These are phyloP conservation scores for Ispidina lecontei DNA, from an alignment of 2,797 vertebrate genomes.

Conservation along the genomic window DNA sequence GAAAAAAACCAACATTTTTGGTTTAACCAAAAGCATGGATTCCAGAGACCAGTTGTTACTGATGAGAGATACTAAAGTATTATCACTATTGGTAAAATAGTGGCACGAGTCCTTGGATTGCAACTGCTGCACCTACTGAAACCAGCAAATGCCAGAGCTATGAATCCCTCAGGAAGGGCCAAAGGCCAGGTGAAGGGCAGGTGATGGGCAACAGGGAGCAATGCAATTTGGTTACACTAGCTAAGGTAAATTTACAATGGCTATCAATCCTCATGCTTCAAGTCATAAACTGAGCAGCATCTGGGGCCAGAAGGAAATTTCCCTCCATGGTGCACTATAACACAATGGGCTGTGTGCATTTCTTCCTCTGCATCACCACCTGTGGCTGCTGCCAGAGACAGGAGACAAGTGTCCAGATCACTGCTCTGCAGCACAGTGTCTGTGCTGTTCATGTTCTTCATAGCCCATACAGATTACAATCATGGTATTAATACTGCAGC, in stretches of 20 bases:
- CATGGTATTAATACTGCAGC: constrained; percentile 71
- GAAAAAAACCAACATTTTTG: neutral
- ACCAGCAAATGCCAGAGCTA: neutral
- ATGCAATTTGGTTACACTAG: constrained; percentile 62
- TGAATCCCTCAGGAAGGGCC: neutral
- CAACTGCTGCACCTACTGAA: neutral
- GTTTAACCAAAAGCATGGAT: neutral
- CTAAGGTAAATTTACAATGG: constrained; percentile 63
- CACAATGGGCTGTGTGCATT: constrained; percentile 17
- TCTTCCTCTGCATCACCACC: constrained; percentile 60
- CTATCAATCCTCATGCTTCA: constrained; percentile 65
- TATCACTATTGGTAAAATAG: neutral
- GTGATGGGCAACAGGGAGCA: constrained; percentile 53
- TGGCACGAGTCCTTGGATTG: neutral
- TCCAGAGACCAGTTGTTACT: neutral
- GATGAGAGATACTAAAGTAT: neutral
- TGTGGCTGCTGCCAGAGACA: constrained; percentile 50
- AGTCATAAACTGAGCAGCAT: constrained; percentile 63
- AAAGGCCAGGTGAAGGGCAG: constrained; percentile 61
- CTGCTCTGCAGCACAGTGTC: constrained; percentile 43
- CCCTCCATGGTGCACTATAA: constrained; percentile 51
- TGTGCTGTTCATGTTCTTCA: constrained; percentile 49
- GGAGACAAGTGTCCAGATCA: constrained; percentile 38
- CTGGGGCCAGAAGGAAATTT: constrained; percentile 52
- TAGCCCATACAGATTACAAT: constrained; percentile 61